phyloP scores from a whole-genome alignment of 2,888 invertebrate species.

The Eilema griseolum region DNA sequence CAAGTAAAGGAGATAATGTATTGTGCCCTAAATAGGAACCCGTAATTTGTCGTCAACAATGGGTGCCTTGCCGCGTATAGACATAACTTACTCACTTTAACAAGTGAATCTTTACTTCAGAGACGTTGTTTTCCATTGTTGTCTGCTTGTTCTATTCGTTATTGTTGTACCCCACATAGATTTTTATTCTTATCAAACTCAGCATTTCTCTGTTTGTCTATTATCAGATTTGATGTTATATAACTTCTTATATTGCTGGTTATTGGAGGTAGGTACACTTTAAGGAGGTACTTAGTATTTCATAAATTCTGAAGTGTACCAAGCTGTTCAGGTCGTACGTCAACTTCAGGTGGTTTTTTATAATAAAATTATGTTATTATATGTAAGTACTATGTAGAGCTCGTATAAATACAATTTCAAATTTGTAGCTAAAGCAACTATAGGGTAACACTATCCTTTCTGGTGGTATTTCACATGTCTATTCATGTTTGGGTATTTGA shows the following conservation, averaged over 20 bases:
- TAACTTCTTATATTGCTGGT: background rate
- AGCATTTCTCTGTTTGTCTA: background rate
- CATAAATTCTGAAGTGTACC: background rate
- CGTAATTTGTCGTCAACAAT: constrained; percentile 78
- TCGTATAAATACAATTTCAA: too few species aligned
- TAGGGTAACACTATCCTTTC: too few species aligned
- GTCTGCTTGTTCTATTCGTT: constrained; percentile 34
- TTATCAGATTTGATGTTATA: background rate
- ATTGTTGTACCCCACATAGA: constrained; percentile 17
- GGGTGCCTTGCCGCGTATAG: constrained; percentile 58
- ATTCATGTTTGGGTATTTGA: too few species aligned
- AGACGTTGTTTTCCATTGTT: constrained; percentile 64
- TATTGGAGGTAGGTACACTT: background rate
- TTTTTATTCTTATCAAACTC: background rate
- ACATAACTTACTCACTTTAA: constrained; percentile 76
- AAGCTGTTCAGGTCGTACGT: too few species aligned
- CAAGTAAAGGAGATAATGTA: constrained; percentile 71
- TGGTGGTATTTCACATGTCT: too few species aligned
- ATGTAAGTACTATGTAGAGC: too few species aligned
- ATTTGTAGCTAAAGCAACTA: too few species aligned
- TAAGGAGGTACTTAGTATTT: background rate
- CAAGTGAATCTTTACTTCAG: constrained; percentile 73
- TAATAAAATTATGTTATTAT: too few species aligned
- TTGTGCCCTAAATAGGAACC: constrained; percentile 70
- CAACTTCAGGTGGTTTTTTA: too few species aligned